phyloP scores from a whole-genome alignment of 2,113 vertebrate genomes.

The Nansenia antarctica region DNA sequence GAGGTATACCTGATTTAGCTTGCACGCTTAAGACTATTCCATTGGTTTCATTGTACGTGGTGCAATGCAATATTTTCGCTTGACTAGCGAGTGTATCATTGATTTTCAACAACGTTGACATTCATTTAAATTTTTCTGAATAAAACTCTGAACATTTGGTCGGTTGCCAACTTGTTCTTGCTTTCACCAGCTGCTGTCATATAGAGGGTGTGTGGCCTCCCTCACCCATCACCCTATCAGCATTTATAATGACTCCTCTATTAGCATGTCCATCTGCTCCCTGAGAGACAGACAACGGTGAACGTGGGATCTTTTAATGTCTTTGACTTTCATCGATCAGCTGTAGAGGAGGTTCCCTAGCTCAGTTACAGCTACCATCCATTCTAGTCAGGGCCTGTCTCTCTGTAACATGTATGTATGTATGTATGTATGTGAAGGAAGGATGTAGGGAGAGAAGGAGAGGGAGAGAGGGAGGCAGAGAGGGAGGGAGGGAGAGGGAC shows the following conservation, averaged over 20 bases:
- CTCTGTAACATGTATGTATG: not conserved
- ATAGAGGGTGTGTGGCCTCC: not conserved
- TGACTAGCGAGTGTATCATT: too few relatives aligned
- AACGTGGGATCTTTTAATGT: not conserved
- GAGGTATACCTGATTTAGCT: too few relatives aligned
- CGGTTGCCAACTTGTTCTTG: too few relatives aligned
- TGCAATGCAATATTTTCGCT: too few relatives aligned
- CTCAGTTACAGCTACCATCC: not conserved
- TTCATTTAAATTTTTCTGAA: too few relatives aligned
- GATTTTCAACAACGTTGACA: too few relatives aligned
- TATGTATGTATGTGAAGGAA: too few relatives aligned
- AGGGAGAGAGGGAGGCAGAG: not conserved
- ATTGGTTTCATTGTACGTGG: too few relatives aligned
- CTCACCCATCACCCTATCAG: not conserved
- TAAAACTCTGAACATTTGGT: too few relatives aligned
- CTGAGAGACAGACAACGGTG: not conserved
- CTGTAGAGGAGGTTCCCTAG: not conserved
- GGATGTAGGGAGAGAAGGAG: not conserved
- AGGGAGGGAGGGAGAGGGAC: not conserved
- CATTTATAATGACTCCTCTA: not conserved
- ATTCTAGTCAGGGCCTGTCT: not conserved
- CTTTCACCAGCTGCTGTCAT: too few relatives aligned
- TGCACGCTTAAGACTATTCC: too few relatives aligned
- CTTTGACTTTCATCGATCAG: not conserved
- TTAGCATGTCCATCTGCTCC: conserved; percentile 1